Evolutionary conservation across 2,888 invertebrate genomes (phyloP), one percentile per base, ranked within the genome.

Genomic region (Calameuta idolon): DNA sequence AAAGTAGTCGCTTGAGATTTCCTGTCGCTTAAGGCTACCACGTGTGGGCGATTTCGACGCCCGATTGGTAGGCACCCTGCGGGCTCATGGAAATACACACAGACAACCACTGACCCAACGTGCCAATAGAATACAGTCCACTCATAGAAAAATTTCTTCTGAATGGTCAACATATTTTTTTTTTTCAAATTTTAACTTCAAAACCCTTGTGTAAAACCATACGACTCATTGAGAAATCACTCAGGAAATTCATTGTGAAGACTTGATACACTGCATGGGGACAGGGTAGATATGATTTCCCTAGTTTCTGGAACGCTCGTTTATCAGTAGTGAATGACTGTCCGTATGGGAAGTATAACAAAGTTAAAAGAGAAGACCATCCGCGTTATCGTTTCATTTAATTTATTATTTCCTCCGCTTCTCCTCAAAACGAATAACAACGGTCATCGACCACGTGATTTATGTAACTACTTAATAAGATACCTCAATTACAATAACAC

Each of bases 1-100:
- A 76, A 76, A 79, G 75, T 78, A 77, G 80, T 73, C 74, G 37
- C 78, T 68, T 78, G 73, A 76, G 73, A 33, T 75, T 79, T 83
- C 82, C 80, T 81, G 81, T 81, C 85, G 79, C 87, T 85, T 83
- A 87, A 87, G 55, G 77, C 87, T 87, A 81, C 73, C 77, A 69
- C 37, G 73, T 73, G 84, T 84, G 81, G 83, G 89, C 87, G 89
- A 90, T 86, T 89, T 90, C 90, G 89, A 90, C 84, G 89, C 89
- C 85, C 81, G 88, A 82, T 81, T 82, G 79, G 85, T 78, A 83
- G 82, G 81, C 77, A 81, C 71, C 77, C 68, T 73, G 55, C 23
- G 55, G 23, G 9, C 23, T 23, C 23, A 23, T 55, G 23, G 9
- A 55, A 55, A 40, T 3, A 35, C 55, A 55, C 55, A 55, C 55